Evolutionary conservation across 2,888 invertebrate species (phyloP).

Genomic region (Morinoia aosen): DNA sequence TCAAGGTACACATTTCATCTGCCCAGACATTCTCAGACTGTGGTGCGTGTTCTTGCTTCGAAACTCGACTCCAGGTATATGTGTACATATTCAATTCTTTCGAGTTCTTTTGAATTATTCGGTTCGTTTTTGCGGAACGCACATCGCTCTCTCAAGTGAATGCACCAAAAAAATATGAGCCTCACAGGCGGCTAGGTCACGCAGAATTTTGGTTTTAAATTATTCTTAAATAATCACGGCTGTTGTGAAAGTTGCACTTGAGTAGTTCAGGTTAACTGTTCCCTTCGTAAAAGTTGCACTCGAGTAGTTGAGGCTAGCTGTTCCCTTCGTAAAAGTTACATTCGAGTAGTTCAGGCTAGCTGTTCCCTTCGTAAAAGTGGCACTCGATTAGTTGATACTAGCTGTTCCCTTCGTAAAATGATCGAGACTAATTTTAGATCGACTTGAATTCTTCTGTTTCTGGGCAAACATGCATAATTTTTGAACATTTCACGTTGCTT

Average conservation of each 20-base stretch:
- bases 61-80: slow-evolving; percentile 1
- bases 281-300: background rate
- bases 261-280: background rate
- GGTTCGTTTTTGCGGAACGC: background rate
- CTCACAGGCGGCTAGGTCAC: too few relatives aligned
- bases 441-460: background rate
- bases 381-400: background rate
- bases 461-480: background rate
- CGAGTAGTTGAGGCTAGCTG: background rate
- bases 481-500: too few relatives aligned
- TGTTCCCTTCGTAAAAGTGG: background rate
- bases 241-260: background rate
- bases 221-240: background rate
- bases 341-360: background rate
- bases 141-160: background rate
- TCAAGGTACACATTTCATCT: background rate
- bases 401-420: background rate
- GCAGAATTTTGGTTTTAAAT: background rate
- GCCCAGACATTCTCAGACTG: background rate
- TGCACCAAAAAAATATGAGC: background rate
- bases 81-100: background rate
- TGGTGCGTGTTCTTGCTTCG: background rate
- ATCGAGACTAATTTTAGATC: background rate
- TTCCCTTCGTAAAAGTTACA: background rate
- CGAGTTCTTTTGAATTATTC: background rate